Evolutionary conservation across 2,888 invertebrate genomes (phyloP), one percentile per base, ranked within the genome.

Genomic region (Exocentrus adspersus): DNA sequence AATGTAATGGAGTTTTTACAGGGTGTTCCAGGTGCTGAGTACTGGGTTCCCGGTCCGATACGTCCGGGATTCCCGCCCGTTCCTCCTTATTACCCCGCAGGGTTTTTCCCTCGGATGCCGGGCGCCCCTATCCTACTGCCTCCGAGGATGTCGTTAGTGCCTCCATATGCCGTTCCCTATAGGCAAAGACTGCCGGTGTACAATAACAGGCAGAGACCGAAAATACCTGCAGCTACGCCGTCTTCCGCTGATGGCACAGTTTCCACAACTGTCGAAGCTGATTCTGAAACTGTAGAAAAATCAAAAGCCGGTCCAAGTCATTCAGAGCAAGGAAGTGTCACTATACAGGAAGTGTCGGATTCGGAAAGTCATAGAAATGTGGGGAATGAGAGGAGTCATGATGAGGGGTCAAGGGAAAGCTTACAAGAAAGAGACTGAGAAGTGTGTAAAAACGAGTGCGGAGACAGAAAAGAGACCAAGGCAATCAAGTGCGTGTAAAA

Each of bases 181-280:
- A 50, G 69, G 19, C 63, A 37, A 16, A 63, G 43, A 28, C 48
- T 60, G 10, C 67, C 67, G 0, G 32, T 69, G 19, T 69, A 69
- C 45, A 69, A 69, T 32, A 51, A 50, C 45, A 54, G 56, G 30
- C 46, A 28, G 9, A 57, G 20, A 42, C 64, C 48, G n/a, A 60
- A 46, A 45, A 14, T 52, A 2, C n/a, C 19, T 6, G 43, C 20
- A 2, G 3, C 37, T 5, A 51, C 28, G 28, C n/a, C 30, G 7
- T 30, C 45, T 20, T 1, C 32, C 1, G 14, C 28, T 2, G 30
- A 14, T 0, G 57, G 32, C 9, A 5, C 10, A 4, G 46, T 17
- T 17, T 2, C 46, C 10, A 24, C 46, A 2, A 24, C 54, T 10
- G 30, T 16, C 24, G 12, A 12, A 12, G 45, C 43, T 0, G 28